Evolutionary conservation across 2,113 vertebrate genomes (phyloP), one percentile per base, ranked within the genome.

Genomic region (Bucco capensis): DNA sequence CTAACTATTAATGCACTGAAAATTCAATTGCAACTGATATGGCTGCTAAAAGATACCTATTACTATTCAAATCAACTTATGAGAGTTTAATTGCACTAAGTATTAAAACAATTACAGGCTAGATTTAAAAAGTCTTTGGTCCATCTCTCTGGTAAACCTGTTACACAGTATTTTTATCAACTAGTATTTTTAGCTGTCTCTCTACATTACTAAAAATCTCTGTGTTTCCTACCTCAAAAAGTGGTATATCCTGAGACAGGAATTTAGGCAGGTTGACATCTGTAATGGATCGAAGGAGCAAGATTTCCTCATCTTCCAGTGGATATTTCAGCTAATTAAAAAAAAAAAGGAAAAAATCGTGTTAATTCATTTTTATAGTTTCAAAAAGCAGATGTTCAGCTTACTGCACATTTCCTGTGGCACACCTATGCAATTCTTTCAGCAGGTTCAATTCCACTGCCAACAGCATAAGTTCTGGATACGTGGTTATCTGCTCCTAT

Each of bases 261-360:
- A 99, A 99, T 94, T 99, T 99, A 22, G 98, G 98, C 83, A 98
- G 97, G 96, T 99, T 99, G 65, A 99, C 98, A 95, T 99, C 98
- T 85, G 98, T 98, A 91, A 99, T 99, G 67, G 98, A 99, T 95
- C 98, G 97, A 74, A 99, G 97, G 44, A 99, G 96, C 92, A 98
- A 96, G 95, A 98, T 97, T 96, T 99, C 98, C 98, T 99, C 98
- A 85, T 99, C 98, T 96, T 99, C 98, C 17, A 94, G 95, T 42
- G 98, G 98, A 94, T 98, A 98, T 83, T 98, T 97, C 79, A 98
- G 96, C 98, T 99, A 72, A 75, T 97, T 31, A 54, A 31, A 30
- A 50, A 14, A 57, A 35, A 53, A 37, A 80, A 14, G 56, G 9
- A 31, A 47, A 75, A 66, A 56, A 66, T 13, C 46, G 6, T 2